These are phyloP conservation scores for Chaetodon trifasciatus DNA, from an alignment of 2,797 vertebrate genomes.

Conservation along the genomic window DNA sequence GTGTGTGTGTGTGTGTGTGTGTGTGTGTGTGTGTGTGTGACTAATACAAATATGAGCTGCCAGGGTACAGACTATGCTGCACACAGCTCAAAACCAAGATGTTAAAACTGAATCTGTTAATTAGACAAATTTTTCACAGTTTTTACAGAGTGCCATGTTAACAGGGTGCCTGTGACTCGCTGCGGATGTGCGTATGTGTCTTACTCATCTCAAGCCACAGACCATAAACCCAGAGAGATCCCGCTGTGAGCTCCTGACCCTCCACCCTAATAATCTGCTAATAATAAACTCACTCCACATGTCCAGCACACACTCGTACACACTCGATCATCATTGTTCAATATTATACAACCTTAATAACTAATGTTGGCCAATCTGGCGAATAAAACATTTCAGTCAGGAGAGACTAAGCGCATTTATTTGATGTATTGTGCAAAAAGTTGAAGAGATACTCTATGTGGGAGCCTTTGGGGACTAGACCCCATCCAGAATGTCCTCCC, in stretches of 20 bases:
- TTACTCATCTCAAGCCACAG: conserved; percentile 63
- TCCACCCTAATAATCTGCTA: conserved; percentile 62
- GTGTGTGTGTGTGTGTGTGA: conserved; percentile 60
- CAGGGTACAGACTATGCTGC: conserved; percentile 15
- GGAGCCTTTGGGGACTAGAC: background rate
- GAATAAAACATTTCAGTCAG: background rate
- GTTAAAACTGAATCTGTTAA: conserved; percentile 48
- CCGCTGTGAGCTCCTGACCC: conserved; percentile 62
- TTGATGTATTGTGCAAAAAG: background rate
- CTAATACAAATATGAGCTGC: conserved; percentile 37
- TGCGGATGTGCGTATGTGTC: conserved; percentile 62
- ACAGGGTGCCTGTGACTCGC: conserved; percentile 53
- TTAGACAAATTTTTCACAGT: conserved; percentile 36
- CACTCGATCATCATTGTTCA: background rate
- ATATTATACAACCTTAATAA: background rate
- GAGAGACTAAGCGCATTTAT: background rate
- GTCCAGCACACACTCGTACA: conserved; percentile 26
- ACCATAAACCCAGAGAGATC: conserved; percentile 54
- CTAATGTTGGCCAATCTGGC: background rate
- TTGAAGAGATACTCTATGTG: background rate
- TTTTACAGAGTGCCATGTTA: conserved; percentile 55
- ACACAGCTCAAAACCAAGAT: conserved; percentile 16
- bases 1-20: conserved; percentile 42
- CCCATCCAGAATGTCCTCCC: background rate
- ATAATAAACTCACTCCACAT: conserved; percentile 41